Evolutionary conservation across 37 sponge, comb jelly and placozoan genomes (phyloP), one percentile per base, ranked within the genome.

Genomic region (Lycopodina hypogea): DNA sequence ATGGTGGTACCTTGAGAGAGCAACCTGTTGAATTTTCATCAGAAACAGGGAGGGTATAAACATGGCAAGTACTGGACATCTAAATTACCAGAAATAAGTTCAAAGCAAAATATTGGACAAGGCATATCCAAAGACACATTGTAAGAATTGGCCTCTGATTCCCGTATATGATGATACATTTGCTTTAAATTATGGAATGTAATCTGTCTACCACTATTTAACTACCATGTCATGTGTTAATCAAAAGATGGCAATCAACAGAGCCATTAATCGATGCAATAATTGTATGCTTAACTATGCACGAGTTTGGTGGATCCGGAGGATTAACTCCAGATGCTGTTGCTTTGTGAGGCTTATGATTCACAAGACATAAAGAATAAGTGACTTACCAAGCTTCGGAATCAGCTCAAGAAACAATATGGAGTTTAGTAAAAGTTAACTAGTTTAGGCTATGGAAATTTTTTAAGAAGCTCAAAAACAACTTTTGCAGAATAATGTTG

Each of bases 111-210:
- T 93, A 23, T 12, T 72, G 1, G 18, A 40, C 0, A 77, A 82
- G 18, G 90, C 86, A 3, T 89, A 89, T 33, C 93, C 93, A 2
- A 89, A 89, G 74, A 89, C 93, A 17, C 83, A 84, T 50, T 70
- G 93, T 30, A 89, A 93, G 45, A 90, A 89, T 57, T 93, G 93
- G 93, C 93, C 93, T 0, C 65, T 93, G 18, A 86, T 93, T 35
- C 93, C 93, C 1, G 87, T 93, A n/a, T 45, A 69, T 22, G 93
- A 93, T 75, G n/a, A 39, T 0, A 28, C 65, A 0, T 93, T 93
- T 75, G 71, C 86, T 0, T 42, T 69, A 24, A 86, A 82, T 36
- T 76, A 86, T 81, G 93, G 93, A 19, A 56, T 93, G 72, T 89
- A 93, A 62, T 80, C 83, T 11, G 81, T 86, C n/a, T 56, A 74